Conservation (phyloP, 2,113 vertebrate species). For the Thamnophis sirtalis region DNA sequence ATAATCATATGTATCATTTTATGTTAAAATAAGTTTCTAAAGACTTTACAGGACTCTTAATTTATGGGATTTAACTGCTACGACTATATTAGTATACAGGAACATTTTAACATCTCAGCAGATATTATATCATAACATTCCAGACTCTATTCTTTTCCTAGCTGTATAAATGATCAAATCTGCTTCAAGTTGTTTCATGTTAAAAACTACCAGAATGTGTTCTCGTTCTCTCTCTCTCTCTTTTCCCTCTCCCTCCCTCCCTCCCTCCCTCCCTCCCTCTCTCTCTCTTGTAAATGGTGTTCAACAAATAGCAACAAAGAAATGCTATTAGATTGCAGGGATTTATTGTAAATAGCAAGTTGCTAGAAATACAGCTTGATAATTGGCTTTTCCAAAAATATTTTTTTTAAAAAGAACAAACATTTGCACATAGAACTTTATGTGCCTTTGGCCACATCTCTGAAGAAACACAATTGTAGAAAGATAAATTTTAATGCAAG, state of each 20-base stretch:
- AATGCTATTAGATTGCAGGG: constrained; percentile 41
- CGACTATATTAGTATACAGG: neutral
- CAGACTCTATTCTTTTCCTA: neutral
- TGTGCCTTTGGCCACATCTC: constrained; percentile 48
- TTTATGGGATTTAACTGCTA: neutral
- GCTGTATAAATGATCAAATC: neutral
- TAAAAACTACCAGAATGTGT: neutral
- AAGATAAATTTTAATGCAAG: neutral
- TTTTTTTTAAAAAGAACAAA: constrained; percentile 35
- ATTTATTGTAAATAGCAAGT: constrained; percentile 55
- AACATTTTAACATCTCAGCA: neutral
- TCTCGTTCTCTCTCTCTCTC: neutral
- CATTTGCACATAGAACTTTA: constrained; percentile 56
- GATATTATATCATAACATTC: neutral
- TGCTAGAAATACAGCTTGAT: constrained; percentile 51
- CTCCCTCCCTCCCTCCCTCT: neutral
- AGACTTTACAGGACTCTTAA: neutral
- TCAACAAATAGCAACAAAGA: constrained; percentile 47
- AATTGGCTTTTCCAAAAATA: constrained; percentile 56
- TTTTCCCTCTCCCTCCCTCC: neutral
- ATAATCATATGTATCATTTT: neutral
- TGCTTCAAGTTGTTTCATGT: neutral
- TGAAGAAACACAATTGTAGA: constrained; percentile 36
- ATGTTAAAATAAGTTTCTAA: neutral
- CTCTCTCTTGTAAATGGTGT: constrained; percentile 14